Evolutionary conservation across 2,113 vertebrate genomes (phyloP).

Genomic region (Centropus unirufus): DNA sequence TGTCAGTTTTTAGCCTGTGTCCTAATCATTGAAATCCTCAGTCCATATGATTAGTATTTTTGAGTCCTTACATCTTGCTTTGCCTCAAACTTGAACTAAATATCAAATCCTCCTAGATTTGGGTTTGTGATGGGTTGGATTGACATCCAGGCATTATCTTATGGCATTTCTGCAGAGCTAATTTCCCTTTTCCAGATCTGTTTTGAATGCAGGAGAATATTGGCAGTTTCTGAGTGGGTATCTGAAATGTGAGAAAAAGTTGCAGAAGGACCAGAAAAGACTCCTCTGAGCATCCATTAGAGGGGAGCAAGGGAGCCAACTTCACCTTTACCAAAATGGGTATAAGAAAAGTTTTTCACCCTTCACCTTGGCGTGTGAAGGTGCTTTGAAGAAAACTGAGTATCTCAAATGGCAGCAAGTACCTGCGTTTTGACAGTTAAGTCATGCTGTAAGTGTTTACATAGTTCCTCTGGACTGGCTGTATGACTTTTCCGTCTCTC

Average conservation of each 20-base stretch:
- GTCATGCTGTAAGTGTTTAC: background rate
- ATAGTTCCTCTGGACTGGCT: background rate
- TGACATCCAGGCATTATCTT: background rate
- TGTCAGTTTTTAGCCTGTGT: background rate
- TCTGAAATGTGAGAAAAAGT: background rate
- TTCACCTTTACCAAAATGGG: background rate
- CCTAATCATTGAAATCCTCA: background rate
- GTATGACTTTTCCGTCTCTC: background rate
- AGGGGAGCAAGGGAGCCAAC: background rate
- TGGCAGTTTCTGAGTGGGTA: accelerated
- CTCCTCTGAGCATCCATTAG: background rate
- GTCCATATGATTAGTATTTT: background rate
- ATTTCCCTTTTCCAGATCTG: background rate
- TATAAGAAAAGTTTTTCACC: background rate
- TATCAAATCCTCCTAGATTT: background rate
- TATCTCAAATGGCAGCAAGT: accelerated
- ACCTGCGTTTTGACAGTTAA: background rate
- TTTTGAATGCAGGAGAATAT: background rate
- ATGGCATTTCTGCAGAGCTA: accelerated
- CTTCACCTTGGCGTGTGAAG: background rate
- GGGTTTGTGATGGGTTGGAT: background rate
- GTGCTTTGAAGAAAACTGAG: background rate
- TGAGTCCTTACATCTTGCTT: background rate
- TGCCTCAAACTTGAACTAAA: background rate
- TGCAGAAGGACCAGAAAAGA: background rate